Evolutionary conservation across 2,113 vertebrate species (phyloP), one percentile per base, ranked within the genome.

Genomic region (Ranitomeya variabilis): DNA sequence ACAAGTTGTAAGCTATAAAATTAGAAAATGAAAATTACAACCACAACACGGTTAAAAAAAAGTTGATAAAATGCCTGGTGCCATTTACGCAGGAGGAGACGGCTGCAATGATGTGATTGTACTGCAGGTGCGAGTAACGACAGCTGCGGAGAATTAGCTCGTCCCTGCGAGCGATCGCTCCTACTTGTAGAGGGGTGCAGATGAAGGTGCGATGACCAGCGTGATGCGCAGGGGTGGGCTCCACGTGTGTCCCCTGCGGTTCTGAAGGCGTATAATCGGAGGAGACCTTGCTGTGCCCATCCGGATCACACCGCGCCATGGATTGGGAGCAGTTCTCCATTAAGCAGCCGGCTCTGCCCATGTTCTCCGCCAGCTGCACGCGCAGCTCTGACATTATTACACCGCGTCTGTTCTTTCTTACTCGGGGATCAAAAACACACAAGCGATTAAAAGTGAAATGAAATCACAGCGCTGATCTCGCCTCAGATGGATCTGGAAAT

Each of bases 321-420:
- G 57, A 62, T 6, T 55, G 45, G 51, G 54, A 83, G 62, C 82
- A 84, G 82, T 83, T 86, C 77, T 52, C 85, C 85, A 86, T 77
- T 64, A 85, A 54, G 23, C 6, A 54, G 0, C 15, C 16, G 57
- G 12, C 57, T 10, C 57, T 64, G 85, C 73, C 71, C 66, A 86
- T 86, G 73, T 78, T 78, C 59, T 78, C 71, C 55, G 8, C 19
- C 26, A 76, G 71, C 85, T 74, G 71, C 31, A 45, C 54, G 69
- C 84, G 4, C 7, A 31, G 69, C 84, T 14, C 73, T 6, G 15
- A 23, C 31, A 51, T 86, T 64, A 86, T 66, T 78, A 73, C 31
- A 60, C 16, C 60, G 21, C 54, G 84, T 62, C 84, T 86, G 69
- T 21, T 86, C 57, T 51, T 9, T 45, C 55, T 77, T 86, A 60